Evolutionary conservation across 2,888 invertebrate species (phyloP), one percentile per base, ranked within the genome.

Genomic region (Rhimphoctona megacephalus): DNA sequence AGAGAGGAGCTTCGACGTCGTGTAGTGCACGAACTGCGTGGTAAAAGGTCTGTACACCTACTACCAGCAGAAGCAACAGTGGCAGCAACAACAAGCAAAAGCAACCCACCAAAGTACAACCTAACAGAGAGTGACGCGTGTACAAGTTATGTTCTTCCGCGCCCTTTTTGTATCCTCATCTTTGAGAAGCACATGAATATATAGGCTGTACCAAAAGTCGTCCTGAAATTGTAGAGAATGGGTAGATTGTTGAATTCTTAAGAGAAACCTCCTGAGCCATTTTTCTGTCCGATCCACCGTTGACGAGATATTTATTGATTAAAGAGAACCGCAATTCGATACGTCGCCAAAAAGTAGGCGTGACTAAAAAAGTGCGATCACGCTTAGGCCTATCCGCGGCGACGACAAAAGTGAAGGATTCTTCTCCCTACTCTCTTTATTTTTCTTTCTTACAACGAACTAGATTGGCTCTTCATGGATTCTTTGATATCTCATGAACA

Each of bases 41-140:
- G 82, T 73, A 82, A 81, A 85, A 78, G 76, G 87, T 81, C 74
- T 87, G 81, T 85, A 84, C 81, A 79, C 88, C 81, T 83, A 88
- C 88, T 79, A 72, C 85, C 81, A 69, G 80, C 85, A 67, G 61
- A 52, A 73, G 77, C 77, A 82, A 74, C 83, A 73, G 36, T 36
- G 52, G 69, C 81, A 80, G 66, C 83, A 85, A 83, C 81, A 81
- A 77, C 76, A 73, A 81, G 84, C 81, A 70, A 81, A 82, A 54
- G 19, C 52, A 54, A 74, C 52, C 83, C 77, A 85, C 81, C 81
- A 84, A 82, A 77, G 81, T 73, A 72, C 85, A 76, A 76, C 46
- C 49, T 19, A 61, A 76, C 30, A 43, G 67, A 43, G 67, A 81
- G 77, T 70, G 78, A 86, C 81, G 84, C 86, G 81, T 81, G 83